These are phyloP conservation scores for Leptatherina wallacei DNA, from an alignment of 2,797 vertebrate species.

Conservation along the genomic window DNA sequence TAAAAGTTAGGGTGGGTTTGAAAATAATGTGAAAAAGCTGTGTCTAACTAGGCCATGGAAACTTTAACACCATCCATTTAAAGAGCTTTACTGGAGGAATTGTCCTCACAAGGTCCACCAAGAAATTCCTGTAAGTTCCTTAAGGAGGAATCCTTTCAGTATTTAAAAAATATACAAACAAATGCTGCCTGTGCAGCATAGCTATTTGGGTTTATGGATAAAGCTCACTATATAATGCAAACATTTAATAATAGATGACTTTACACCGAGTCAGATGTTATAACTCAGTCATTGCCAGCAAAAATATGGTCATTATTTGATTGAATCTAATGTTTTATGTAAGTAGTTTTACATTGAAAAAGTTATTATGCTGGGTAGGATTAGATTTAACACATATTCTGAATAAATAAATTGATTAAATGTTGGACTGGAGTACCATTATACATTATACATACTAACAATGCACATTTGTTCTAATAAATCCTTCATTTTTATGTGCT, in stretches of 20 bases:
- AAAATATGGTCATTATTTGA: not conserved
- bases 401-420: not conserved
- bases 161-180: conserved; percentile 13
- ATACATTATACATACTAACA: not conserved
- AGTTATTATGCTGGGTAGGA: not conserved
- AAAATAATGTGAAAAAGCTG: conserved; percentile 51
- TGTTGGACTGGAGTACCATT: not conserved
- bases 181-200: not conserved
- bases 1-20: conserved; percentile 37
- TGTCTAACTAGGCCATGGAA: conserved; percentile 37
- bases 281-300: not conserved
- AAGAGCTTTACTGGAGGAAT: conserved; percentile 22
- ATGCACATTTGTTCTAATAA: not conserved
- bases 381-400: not conserved
- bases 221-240: not conserved
- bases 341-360: not conserved
- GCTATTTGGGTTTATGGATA: not conserved
- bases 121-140: not conserved
- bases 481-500: not conserved
- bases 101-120: conserved; percentile 14
- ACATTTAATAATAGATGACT: not conserved
- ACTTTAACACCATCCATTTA: conserved; percentile 39
- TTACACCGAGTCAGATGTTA: not conserved
- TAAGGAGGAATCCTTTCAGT: conserved; percentile 1
- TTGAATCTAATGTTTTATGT: not conserved